Base-by-base conservation (phyloP, 2,797 vertebrate genomes). In the Alectoris magna region DNA sequence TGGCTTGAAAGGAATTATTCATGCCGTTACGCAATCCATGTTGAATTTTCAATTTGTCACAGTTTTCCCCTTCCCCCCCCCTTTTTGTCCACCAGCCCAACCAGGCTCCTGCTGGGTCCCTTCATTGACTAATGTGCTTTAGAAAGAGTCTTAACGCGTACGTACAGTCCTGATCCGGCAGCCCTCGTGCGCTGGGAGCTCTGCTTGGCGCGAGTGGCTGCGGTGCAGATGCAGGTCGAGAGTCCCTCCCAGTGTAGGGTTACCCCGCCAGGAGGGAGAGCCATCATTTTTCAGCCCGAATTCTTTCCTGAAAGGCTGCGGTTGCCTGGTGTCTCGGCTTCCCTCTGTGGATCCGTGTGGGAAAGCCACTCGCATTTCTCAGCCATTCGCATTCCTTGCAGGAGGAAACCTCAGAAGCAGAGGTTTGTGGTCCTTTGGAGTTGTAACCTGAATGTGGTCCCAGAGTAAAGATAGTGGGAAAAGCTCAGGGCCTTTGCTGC, bases 11-110 rank as follows among this genome's bases (percentile, higher is more conserved):
- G 87, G 74, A 94, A 90, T 94, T 93, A 96, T 91, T 97, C 73
- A 87, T 88, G 81, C 62, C 48, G 87, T 96, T 97, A 91, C 0
- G 4, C 62, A 96, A 95, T 93, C 76, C 68, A 91, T 44, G 9
- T 39, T 96, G 94, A 94, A 94, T 96, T 96, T 97, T 96, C 88
- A 95, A 83, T 97, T 96, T 95, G 96, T 95, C 89, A 93, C 76
- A 86, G 93, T 92, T 91, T 95, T 71, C 26, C 38, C 38, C 80
- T 78, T 46, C 64, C 84, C 77, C 63, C 14, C 87, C 64, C 14
- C 87, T 68, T 93, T 94, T 93, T 95, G 89, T 96, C 60, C 78
- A 87, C 27, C 59, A 88, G 90, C 75, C 85, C 64, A 75, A 0
- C 49, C 26, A 68, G 76, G 80, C 69, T 95, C 70, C 86, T 96